Evolutionary conservation across 2,888 invertebrate genomes (phyloP).

Genomic region (Polydrusus pterygomalis): DNA sequence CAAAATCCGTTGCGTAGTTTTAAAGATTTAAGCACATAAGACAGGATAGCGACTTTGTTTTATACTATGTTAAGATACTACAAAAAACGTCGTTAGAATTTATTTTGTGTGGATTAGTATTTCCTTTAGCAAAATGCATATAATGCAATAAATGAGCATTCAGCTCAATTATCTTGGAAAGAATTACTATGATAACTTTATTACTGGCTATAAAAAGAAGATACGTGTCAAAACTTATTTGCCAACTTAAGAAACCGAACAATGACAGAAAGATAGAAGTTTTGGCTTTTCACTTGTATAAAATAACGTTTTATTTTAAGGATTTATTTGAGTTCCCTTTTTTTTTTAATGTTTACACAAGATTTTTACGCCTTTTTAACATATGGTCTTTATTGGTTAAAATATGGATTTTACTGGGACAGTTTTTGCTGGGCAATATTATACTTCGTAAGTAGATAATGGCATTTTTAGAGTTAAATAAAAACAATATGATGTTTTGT

Average conservation of each 20-base stretch:
- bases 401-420: not conserved
- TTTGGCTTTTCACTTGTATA: not conserved
- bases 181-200: not conserved
- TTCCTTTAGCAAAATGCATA: not conserved
- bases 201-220: not conserved
- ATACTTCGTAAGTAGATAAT: too few relatives aligned
- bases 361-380: not conserved
- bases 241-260: not conserved
- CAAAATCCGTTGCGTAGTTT: too few relatives aligned
- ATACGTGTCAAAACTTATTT: not conserved
- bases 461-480: too few relatives aligned
- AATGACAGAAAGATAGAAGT: not conserved
- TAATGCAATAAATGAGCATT: not conserved
- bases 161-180: not conserved
- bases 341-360: not conserved
- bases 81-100: not conserved
- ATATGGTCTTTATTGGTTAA: not conserved
- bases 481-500: too few relatives aligned
- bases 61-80: too few relatives aligned
- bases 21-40: too few relatives aligned
- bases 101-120: not conserved
- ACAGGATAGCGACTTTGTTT: too few relatives aligned
- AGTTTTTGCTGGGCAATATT: not conserved
- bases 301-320: not conserved
- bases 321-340: not conserved